Conservation (phyloP, 1,140 invertebrate species). For the Lordiphosa clarofinis region DNA sequence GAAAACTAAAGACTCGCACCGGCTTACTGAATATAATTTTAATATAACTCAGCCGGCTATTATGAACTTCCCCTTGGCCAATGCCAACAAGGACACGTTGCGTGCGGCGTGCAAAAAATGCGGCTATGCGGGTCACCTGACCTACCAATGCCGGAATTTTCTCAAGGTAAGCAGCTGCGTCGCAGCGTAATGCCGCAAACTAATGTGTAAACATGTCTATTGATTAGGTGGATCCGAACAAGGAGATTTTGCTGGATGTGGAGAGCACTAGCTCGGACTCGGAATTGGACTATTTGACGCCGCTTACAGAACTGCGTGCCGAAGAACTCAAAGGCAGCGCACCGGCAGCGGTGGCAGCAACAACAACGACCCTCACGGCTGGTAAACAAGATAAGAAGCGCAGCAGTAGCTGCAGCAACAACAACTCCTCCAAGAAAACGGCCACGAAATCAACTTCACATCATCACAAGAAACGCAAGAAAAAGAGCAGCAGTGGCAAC, state of each 20-base stretch:
- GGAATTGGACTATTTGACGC: conserved; percentile 90
- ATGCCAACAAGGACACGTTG: conserved; percentile 85
- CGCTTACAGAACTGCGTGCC: conserved; percentile 88
- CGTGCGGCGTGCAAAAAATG: conserved; percentile 95
- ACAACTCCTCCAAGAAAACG: too few species aligned
- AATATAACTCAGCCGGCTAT: conserved; percentile 7
- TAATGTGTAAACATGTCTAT: background rate
- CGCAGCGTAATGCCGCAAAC: conserved; percentile 5
- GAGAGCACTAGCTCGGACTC: conserved; percentile 96
- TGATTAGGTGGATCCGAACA: conserved; percentile 86
- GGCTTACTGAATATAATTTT: too few species aligned
- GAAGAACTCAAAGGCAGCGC: conserved; percentile 83
- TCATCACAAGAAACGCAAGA: conserved; percentile 62
- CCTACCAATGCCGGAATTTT: conserved; percentile 97
- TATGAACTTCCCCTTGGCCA: conserved; percentile 77
- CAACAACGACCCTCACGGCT: conserved; percentile 5
- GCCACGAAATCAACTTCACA: conserved; percentile 44
- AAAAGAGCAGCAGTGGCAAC: conserved; percentile 27
- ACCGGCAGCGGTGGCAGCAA: conserved; percentile 63
- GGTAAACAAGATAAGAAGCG: conserved; percentile 30
- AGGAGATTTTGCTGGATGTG: conserved; percentile 95
- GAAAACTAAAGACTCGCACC: too few species aligned
- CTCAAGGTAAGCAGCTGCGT: conserved; percentile 86
- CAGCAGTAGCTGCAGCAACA: conserved; percentile 32
- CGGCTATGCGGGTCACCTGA: conserved; percentile 96